Evolutionary conservation across 2,797 vertebrate species (phyloP).

Genomic region (Pangasius djambal): DNA sequence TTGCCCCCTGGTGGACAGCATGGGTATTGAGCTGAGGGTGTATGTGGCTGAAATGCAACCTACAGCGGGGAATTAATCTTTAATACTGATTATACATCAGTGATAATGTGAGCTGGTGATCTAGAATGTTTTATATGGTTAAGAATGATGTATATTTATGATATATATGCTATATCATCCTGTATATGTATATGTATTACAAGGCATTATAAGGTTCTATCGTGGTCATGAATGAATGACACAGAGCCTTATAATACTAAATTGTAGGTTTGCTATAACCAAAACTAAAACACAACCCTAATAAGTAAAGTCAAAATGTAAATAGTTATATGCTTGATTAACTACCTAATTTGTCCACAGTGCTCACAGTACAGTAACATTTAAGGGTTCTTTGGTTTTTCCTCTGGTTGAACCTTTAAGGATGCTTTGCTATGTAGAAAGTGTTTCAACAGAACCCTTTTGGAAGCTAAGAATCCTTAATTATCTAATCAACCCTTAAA

Average conservation of each 20-base stretch:
- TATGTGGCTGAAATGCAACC: not conserved
- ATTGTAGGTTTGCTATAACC: not conserved
- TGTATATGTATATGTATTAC: not conserved
- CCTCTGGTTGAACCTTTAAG: not conserved
- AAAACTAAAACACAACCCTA: not conserved
- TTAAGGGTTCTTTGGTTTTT: not conserved
- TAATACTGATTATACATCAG: not conserved
- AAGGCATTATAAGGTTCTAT: not conserved
- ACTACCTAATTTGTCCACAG: not conserved
- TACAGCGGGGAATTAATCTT: not conserved
- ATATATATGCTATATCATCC: not conserved
- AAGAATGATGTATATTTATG: not conserved
- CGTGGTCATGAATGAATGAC: not conserved
- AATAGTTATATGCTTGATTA: not conserved
- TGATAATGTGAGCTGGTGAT: not conserved
- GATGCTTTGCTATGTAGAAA: not conserved
- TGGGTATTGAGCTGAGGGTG: not conserved
- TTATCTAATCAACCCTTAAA: not conserved
- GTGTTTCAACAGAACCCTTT: not conserved
- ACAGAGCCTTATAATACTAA: not conserved
- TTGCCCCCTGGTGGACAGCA: conserved; percentile 2
- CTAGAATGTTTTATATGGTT: not conserved
- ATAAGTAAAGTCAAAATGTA: not conserved
- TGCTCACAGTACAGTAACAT: not conserved
- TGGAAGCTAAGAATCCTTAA: not conserved